Percentiles rank a stretch among this genome's conserved stretches.
Conservation (phyloP, 1,140 invertebrate genomes). For the Megathymus violae region DNA sequence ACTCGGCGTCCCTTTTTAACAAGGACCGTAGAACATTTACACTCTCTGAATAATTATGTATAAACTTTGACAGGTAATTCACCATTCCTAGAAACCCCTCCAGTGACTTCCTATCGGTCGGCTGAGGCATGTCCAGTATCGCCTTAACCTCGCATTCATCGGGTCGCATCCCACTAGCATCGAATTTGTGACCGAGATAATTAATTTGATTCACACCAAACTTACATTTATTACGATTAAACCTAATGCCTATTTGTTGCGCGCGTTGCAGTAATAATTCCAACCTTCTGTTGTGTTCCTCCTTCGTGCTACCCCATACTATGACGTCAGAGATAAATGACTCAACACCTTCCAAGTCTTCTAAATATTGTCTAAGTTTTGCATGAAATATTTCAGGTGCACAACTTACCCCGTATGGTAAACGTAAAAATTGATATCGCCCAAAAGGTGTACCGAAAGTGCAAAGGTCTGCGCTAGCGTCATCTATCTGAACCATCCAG, state of each 20-base stretch:
- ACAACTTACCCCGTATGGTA: constrained; percentile 44
- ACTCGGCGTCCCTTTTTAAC: constrained; percentile 34
- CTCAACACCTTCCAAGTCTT: constrained; percentile 35
- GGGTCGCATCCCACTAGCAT: constrained; percentile 14
- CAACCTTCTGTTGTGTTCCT: constrained; percentile 6
- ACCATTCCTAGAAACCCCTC: constrained; percentile 33
- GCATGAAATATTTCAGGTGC: constrained; percentile 43
- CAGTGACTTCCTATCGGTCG: constrained; percentile 18
- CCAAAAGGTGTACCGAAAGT: constrained; percentile 44
- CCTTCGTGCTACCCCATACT: constrained; percentile 21
- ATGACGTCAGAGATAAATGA: constrained; percentile 38
- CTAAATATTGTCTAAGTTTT: constrained; percentile 30
- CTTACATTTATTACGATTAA: constrained; percentile 12
- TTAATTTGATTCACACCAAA: constrained; percentile 4
- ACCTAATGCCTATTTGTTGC: constrained; percentile 13
- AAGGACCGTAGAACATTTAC: constrained; percentile 29
- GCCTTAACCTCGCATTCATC: constrained; percentile 17
- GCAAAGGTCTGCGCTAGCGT: constrained; percentile 37
- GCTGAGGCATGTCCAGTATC: constrained; percentile 25
- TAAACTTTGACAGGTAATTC: constrained; percentile 38
- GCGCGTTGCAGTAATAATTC: constrained; percentile 10
- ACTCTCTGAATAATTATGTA: constrained; percentile 35
- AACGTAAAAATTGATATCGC: constrained; percentile 41
- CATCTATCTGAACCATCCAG: constrained; percentile 37
- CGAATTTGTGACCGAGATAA: constrained; percentile 29